These are phyloP conservation scores for Nesospiza acunhae DNA, from an alignment of 2,113 vertebrate species.

Conservation along the genomic window DNA sequence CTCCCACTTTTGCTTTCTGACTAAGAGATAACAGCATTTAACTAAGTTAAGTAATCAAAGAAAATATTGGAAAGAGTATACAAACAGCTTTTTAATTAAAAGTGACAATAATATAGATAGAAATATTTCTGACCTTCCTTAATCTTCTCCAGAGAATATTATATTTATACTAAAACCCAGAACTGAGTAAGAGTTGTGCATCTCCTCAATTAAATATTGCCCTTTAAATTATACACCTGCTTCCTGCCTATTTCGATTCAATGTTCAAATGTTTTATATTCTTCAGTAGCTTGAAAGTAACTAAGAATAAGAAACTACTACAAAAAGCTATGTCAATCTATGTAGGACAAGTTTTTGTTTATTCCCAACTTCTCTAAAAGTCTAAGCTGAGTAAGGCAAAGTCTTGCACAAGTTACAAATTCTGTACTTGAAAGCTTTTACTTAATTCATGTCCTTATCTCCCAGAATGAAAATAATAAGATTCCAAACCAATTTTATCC, in stretches of 20 bases:
- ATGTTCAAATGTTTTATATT: neutral
- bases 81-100: neutral
- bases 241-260: neutral
- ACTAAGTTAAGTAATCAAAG: neutral
- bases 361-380: neutral
- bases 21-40: neutral
- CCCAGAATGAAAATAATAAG: neutral
- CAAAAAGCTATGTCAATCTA: neutral
- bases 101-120: neutral
- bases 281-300: neutral
- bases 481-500: neutral
- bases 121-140: neutral
- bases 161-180: neutral
- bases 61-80: neutral
- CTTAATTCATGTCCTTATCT: neutral
- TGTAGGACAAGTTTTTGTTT: neutral
- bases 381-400: neutral
- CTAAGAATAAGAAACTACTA: neutral
- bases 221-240: neutral
- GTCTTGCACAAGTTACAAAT: neutral
- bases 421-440: neutral
- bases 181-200: neutral
- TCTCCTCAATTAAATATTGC: neutral
- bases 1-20: neutral
- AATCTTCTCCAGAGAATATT: neutral